Evolutionary conservation across 2,888 invertebrate species (phyloP).

Genomic region (Hydriomena furcata): DNA sequence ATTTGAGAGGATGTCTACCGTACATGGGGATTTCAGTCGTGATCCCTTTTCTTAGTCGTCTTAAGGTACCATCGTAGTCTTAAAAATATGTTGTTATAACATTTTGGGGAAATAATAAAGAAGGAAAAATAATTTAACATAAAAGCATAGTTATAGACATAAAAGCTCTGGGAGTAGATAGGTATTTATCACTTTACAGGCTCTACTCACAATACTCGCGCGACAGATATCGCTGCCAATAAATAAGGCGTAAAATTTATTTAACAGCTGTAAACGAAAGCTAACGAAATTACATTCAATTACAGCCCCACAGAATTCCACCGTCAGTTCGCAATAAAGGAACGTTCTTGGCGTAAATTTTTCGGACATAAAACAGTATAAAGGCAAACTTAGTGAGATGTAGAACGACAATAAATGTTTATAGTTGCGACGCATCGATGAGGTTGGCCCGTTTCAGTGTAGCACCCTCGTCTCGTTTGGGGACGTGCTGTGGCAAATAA

Average conservation of each 20-base stretch:
- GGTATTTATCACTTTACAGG: conserved; percentile 15
- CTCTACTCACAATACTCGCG: conserved; percentile 14
- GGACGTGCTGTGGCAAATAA: neutral
- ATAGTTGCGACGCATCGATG: conserved; percentile 51
- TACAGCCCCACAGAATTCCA: conserved; percentile 74
- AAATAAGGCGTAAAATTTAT: conserved; percentile 82
- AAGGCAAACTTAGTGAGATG: conserved; percentile 81
- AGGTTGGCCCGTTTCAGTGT: conserved; percentile 31
- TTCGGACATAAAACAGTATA: conserved; percentile 82
- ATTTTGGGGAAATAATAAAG: too few relatives aligned
- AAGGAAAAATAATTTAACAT: too few relatives aligned
- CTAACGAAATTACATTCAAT: conserved; percentile 83
- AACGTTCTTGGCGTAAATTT: conserved; percentile 78
- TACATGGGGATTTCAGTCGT: too few relatives aligned
- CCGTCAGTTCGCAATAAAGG: conserved; percentile 67
- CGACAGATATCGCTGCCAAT: conserved; percentile 70
- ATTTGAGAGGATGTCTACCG: too few relatives aligned
- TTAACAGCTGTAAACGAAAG: conserved; percentile 79
- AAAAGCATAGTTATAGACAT: too few relatives aligned
- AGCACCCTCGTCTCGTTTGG: conserved; percentile 17
- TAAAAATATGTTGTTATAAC: too few relatives aligned
- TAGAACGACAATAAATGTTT: conserved; percentile 80
- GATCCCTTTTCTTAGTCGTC: too few relatives aligned
- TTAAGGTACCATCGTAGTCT: too few relatives aligned
- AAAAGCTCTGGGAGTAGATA: neutral